A percentile compares a stretch with the other conserved stretches of the same genome.
Conservation (phyloP, 30 jellyfish, hydroid and myxozoan species). For the Rhopilema esculentum region DNA sequence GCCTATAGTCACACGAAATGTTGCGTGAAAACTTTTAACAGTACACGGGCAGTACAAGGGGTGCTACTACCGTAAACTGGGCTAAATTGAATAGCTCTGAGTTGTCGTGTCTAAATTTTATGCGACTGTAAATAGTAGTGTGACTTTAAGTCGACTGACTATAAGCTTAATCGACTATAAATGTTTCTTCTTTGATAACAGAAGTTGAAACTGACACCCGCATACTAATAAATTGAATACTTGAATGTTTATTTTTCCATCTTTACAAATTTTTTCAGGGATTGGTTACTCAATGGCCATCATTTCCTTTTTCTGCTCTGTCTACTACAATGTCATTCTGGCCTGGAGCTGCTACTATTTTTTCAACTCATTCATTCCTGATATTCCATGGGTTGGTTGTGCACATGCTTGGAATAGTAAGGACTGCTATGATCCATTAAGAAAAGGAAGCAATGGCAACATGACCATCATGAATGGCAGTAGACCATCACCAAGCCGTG, state of each 20-base stretch:
- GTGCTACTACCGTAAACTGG: too few species aligned
- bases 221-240: not conserved
- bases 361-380: conserved; percentile 65
- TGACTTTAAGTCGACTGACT: too few species aligned
- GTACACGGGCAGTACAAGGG: too few species aligned
- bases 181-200: too few species aligned
- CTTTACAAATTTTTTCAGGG: conserved; percentile 27
- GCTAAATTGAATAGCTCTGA: too few species aligned
- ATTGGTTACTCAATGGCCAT: conserved; percentile 82
- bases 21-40: too few species aligned
- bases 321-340: conserved; percentile 84
- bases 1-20: too few species aligned
- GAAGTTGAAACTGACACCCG: too few species aligned
- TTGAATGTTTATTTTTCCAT: too few species aligned
- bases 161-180: too few species aligned
- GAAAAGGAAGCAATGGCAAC: not conserved
- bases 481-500: conserved; percentile 78
- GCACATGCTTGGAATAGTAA: conserved; percentile 68
- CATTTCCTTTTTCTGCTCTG: conserved; percentile 72
- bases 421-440: conserved; percentile 58
- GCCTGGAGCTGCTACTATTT: conserved; percentile 94
- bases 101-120: too few species aligned
- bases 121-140: too few species aligned
- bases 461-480: not conserved
- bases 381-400: conserved; percentile 89